Percentiles rank a stretch among this genome's conserved stretches.
Conservation (phyloP, 2,797 vertebrate genomes). For the Pogonophryne albipinna region DNA sequence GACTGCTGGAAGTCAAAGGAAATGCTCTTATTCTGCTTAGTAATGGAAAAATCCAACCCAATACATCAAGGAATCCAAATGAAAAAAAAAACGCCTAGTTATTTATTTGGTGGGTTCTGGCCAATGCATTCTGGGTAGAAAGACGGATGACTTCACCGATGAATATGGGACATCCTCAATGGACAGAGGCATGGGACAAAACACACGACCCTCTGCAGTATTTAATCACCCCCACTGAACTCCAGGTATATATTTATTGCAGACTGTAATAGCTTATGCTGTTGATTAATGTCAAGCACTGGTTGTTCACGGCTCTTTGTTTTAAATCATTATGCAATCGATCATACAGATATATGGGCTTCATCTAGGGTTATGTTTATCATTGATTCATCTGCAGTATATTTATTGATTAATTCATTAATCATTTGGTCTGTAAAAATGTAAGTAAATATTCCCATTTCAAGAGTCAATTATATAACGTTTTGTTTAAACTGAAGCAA, state of each 20-base stretch:
- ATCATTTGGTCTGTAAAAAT: conserved; percentile 2
- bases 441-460: neutral
- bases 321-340: conserved; percentile 31
- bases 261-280: conserved; percentile 16
- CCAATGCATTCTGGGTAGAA: conserved; percentile 72
- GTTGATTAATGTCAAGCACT: conserved; percentile 36
- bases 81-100: conserved; percentile 52
- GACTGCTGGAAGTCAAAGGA: conserved; percentile 86
- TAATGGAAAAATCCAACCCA: conserved; percentile 86
- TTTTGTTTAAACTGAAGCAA: neutral
- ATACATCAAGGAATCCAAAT: conserved; percentile 77
- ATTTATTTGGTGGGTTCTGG: conserved; percentile 79
- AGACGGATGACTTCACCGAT: conserved; percentile 69
- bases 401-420: neutral
- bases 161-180: conserved; percentile 71
- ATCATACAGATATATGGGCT: conserved; percentile 33
- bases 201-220: conserved; percentile 42
- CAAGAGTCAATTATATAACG: neutral
- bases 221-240: conserved; percentile 53
- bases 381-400: neutral
- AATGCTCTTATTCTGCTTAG: conserved; percentile 88
- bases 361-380: conserved; percentile 18
- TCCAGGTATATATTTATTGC: conserved; percentile 42
- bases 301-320: conserved; percentile 27
- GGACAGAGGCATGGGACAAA: conserved; percentile 72